Evolutionary conservation across 2,888 invertebrate genomes (phyloP), one percentile per base, ranked within the genome.

Genomic region (Callinectes sapidus): DNA sequence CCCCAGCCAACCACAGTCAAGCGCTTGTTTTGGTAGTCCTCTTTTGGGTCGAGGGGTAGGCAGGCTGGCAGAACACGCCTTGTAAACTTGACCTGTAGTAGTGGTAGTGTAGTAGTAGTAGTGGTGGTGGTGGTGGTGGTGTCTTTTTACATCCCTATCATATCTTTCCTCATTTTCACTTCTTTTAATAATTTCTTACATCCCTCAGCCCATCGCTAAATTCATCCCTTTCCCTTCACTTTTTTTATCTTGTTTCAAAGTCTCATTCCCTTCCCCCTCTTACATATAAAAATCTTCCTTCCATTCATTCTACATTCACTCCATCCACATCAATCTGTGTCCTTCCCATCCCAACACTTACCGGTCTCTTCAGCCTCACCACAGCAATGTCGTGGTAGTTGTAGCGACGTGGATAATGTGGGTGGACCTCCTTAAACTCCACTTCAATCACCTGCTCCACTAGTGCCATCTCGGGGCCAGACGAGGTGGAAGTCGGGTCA

Each of bases 51-150:
- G 3, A 32, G 66, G 14, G 93, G 92, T 1, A 94, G 92, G 39
- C 94, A 94, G n/a, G 94, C 92, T 6, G 94, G 94, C 61, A 94
- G 32, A 18, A 91, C 94, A 23, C 92, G 89, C 3, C 35, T 87
- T 13, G 94, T 94, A 54, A 94, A 77, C 81, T 42, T 23, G 14
- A 89, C 94, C 94, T 94, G 55, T 18, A 71, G 16, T n/a, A 89
- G 61, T 89, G 18, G 16, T 42, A 88, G 23, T 18, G n/a, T 35
- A 42, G 61, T 61, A 61, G 61, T 61, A 18, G 86, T 86, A 39
- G 39, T 61, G 23, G 61, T 61, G 23, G 61, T 18, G 23, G 23
- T 61, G 23, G 61, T 61, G 23, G 61, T 61, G 23, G 61, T 87
- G 23, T 87, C 87, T 87, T 87, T 18, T 87, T 39, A 32, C 3